Conservation (phyloP, 2,888 invertebrate species). For the Drosophila testacea region DNA sequence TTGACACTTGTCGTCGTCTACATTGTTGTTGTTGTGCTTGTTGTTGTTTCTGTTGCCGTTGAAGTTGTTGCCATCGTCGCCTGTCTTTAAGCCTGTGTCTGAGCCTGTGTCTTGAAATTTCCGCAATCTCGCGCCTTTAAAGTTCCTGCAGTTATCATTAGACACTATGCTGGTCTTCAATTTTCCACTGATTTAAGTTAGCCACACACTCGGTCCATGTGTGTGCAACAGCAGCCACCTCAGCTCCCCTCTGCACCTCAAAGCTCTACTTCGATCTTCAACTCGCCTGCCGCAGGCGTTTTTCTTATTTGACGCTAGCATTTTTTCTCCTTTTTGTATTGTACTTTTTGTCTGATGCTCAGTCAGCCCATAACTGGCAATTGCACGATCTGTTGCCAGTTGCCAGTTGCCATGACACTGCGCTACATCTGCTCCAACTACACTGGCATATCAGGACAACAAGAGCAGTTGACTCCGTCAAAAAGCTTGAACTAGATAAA, state of each 20-base stretch:
- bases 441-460: slow-evolving; percentile 39
- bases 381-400: slow-evolving; percentile 64
- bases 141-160: slow-evolving; percentile 77
- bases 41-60: slow-evolving; percentile 38
- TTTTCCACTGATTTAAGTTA: slow-evolving; percentile 72
- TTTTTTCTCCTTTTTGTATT: slow-evolving; percentile 23
- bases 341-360: slow-evolving; percentile 25
- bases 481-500: slow-evolving; percentile 19
- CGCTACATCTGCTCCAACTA: slow-evolving; percentile 30
- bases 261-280: background rate
- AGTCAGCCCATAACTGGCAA: slow-evolving; percentile 62
- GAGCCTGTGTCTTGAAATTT: slow-evolving; percentile 58
- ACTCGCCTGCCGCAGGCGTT: slow-evolving; percentile 51
- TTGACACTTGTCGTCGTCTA: slow-evolving; percentile 73
- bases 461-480: slow-evolving; percentile 30
- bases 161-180: slow-evolving; percentile 70
- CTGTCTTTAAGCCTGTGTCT: slow-evolving; percentile 16
- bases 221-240: slow-evolving; percentile 17
- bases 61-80: slow-evolving; percentile 39
- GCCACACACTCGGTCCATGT: slow-evolving; percentile 55
- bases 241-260: background rate
- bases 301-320: slow-evolving; percentile 40
- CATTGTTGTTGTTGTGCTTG: slow-evolving; percentile 37
- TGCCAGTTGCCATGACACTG: slow-evolving; percentile 28
- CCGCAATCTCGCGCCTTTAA: slow-evolving; percentile 78